These are phyloP conservation scores for Semaprochilodus insignis DNA, from an alignment of 2,797 vertebrate genomes.

Conservation along the genomic window DNA sequence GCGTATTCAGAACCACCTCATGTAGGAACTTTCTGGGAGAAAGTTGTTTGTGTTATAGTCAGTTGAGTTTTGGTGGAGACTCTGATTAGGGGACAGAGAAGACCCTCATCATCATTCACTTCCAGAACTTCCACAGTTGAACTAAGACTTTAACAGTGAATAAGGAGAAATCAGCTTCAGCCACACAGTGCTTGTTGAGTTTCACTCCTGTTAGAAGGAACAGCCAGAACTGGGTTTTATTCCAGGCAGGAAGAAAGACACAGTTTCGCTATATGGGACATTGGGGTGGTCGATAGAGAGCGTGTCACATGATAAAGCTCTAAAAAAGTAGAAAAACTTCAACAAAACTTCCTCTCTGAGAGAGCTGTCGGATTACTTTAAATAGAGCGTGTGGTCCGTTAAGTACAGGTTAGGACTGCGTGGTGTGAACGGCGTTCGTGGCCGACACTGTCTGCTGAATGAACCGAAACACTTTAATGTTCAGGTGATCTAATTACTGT, in stretches of 20 bases:
- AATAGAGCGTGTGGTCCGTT: neutral
- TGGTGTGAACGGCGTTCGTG: neutral
- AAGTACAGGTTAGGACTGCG: neutral
- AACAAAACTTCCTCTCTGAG: neutral
- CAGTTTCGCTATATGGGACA: slow-evolving; percentile 25
- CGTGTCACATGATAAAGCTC: neutral
- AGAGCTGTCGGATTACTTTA: neutral
- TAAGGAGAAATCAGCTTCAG: neutral
- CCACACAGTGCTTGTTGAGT: neutral
- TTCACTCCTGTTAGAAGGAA: neutral
- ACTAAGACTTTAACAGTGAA: too few species aligned
- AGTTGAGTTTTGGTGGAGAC: too few species aligned
- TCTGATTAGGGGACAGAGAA: too few species aligned
- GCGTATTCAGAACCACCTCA: too few species aligned
- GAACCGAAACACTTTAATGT: slow-evolving; percentile 5
- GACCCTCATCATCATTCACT: too few species aligned
- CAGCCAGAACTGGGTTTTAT: neutral
- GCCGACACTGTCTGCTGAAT: slow-evolving; percentile 15
- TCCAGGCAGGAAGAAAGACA: neutral
- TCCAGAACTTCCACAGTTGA: too few species aligned
- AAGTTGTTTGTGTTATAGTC: too few species aligned
- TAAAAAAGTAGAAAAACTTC: slow-evolving; percentile 2
- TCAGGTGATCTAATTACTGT: slow-evolving; percentile 40
- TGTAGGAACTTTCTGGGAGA: too few species aligned
- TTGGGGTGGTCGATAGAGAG: slow-evolving; percentile 17